Evolutionary conservation across 64 coral and sea anemone genomes (phyloP), one percentile per base, ranked within the genome.

Genomic region (Anthopleura sola): DNA sequence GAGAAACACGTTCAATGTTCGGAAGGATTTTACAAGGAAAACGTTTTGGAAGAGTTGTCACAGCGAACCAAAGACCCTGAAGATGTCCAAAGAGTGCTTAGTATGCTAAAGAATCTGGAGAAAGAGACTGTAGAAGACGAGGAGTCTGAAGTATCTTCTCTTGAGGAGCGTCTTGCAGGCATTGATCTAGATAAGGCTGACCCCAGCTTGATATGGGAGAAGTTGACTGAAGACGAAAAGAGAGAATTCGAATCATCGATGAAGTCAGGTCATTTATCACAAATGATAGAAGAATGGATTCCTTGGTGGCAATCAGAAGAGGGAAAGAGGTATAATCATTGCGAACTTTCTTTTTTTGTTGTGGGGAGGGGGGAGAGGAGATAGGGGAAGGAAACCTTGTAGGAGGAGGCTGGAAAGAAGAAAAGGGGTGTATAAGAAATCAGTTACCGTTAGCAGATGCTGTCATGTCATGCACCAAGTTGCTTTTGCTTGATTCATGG

Each of bases 1-100:
- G 55, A 86, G 60, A 98, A 94, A 82, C 96, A 98, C 84, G 36
- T 87, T 9, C 86, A 94, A 26, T 98, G 96, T 87, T 94, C 96
- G 2, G 96, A 98, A 56, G 37, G 78, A 3, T 98, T 98, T 48
- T 98, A 94, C n/a, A 91, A 92, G 84, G 83, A 94, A 34, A 94
- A 91, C 49, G 88, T 98, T 21, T 81, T 92, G 33, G 85, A 92
- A 51, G 58, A 87, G 36, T 32, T 99, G 57, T 75, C 40, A 50
- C 36, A 24, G 29, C 85, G 86, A 8, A 74, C 77, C 10, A 58
- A 66, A 44, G 81, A 92, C 82, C 32, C 58, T 28, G 84, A 99
- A 86, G 87, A 78, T 36, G 88, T 87, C 56, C 85, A 68, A 34
- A 95, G 80, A 90, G 84, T 95, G 46, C 49, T 99, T 9, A 92